Evolutionary conservation across 64 coral and sea anemone genomes (phyloP).

Genomic region (Pachyseris speciosa): DNA sequence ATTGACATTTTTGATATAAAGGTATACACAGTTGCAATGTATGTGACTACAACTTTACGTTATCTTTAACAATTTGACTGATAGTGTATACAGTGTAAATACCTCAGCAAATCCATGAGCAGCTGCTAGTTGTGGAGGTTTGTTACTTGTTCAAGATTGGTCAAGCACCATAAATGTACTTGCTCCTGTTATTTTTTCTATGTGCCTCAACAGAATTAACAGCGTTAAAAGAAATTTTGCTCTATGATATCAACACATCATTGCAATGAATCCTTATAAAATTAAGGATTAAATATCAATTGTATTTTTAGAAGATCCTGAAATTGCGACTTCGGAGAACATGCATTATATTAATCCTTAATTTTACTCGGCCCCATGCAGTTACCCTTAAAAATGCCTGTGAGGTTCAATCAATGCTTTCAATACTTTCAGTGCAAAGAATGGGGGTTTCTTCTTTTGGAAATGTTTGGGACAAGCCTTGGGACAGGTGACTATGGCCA

Average conservation of each 20-base stretch:
- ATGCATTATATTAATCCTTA: no score
- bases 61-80: background rate
- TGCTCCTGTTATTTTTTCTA: no score
- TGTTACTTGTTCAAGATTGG: background rate
- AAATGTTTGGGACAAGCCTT: constrained; percentile 30
- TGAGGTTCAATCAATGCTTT: background rate
- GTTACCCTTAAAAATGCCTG: no score
- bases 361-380: no score
- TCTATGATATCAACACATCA: no score
- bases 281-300: no score
- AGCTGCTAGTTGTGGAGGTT: background rate
- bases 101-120: background rate
- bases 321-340: no score
- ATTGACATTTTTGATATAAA: constrained; percentile 37
- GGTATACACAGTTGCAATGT: constrained; percentile 1
- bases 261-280: no score
- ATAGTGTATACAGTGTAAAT: background rate
- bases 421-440: constrained; percentile 47
- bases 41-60: background rate
- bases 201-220: no score
- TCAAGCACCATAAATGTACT: no score
- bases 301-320: no score
- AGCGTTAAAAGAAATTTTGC: no score
- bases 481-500: constrained; percentile 59
- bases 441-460: constrained; percentile 38